These are phyloP conservation scores for Anas acuta DNA, from an alignment of 2,797 vertebrate genomes.

Conservation along the genomic window DNA sequence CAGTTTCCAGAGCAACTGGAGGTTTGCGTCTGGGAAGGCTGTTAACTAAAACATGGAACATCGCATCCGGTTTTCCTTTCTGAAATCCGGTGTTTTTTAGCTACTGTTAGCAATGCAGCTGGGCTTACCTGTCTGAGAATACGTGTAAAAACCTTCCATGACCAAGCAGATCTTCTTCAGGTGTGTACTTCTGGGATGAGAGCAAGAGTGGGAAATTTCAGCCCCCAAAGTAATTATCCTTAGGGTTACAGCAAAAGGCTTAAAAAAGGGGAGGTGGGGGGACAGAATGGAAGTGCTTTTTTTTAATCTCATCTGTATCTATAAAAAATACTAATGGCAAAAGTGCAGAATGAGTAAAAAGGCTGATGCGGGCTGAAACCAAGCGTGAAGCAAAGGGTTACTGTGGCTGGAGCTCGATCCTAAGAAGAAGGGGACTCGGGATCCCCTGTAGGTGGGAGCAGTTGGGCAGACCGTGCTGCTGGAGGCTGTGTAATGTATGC, in stretches of 20 bases:
- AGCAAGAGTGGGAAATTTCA: background rate
- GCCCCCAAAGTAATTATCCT: background rate
- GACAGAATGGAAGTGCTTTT: background rate
- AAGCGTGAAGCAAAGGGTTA: background rate
- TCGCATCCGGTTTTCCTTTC: slow-evolving; percentile 20
- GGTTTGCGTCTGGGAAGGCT: slow-evolving; percentile 48
- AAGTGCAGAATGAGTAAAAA: background rate
- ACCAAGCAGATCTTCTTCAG: slow-evolving; percentile 6
- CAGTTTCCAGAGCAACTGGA: slow-evolving; percentile 71
- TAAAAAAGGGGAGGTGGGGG: no score
- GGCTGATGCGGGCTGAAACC: background rate
- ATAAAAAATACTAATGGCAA: background rate
- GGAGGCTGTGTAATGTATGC: background rate
- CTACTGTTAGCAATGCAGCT: slow-evolving; percentile 12
- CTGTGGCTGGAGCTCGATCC: background rate
- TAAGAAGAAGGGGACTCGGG: background rate
- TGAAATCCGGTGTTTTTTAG: slow-evolving; percentile 25
- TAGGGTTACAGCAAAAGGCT: background rate
- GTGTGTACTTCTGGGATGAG: background rate
- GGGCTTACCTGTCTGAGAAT: slow-evolving; percentile 16
- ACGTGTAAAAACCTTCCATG: background rate
- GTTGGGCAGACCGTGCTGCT: fast-evolving
- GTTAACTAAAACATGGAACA: slow-evolving; percentile 22
- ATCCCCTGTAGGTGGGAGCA: background rate
- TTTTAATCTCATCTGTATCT: background rate